These are phyloP conservation scores for Falcaria lacertinaria DNA, from an alignment of 2,888 invertebrate species.

Conservation along the genomic window DNA sequence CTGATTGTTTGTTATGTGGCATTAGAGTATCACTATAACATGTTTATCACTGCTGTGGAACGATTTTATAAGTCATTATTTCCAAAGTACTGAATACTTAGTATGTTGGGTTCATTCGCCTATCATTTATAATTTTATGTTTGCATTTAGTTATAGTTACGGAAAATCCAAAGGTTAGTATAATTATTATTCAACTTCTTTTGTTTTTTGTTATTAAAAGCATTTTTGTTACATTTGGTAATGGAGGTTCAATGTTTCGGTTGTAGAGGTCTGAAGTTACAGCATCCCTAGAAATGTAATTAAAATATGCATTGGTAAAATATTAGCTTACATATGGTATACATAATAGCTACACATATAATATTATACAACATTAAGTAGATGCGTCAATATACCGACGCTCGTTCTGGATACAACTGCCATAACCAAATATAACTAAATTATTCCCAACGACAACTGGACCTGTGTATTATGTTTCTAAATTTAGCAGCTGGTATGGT, in stretches of 20 bases:
- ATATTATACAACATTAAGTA: background rate
- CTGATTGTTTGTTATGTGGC: constrained; percentile 54
- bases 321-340: constrained; percentile 2
- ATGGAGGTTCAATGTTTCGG: constrained; percentile 40
- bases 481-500: constrained; percentile 80
- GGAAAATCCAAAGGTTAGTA: constrained; percentile 79
- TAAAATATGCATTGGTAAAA: constrained; percentile 2
- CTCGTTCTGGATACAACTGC: constrained; percentile 25
- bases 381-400: background rate
- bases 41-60: constrained; percentile 63
- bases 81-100: constrained; percentile 73
- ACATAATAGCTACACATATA: background rate
- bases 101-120: constrained; percentile 64
- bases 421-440: constrained; percentile 50
- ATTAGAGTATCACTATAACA: constrained; percentile 43
- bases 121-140: constrained; percentile 61
- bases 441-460: constrained; percentile 52
- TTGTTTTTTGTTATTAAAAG: constrained; percentile 38
- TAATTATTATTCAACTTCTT: constrained; percentile 50
- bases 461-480: constrained; percentile 64
- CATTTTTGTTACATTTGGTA: constrained; percentile 47
- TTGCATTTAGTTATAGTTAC: constrained; percentile 79
- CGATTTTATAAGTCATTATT: constrained; percentile 63
- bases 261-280: constrained; percentile 5
- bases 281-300: constrained; percentile 1